A percentile compares a stretch with the other conserved stretches of the same genome.
Evolutionary conservation across 2,888 invertebrate species (phyloP).

Genomic region (Mesorhabditis spiculigera): DNA sequence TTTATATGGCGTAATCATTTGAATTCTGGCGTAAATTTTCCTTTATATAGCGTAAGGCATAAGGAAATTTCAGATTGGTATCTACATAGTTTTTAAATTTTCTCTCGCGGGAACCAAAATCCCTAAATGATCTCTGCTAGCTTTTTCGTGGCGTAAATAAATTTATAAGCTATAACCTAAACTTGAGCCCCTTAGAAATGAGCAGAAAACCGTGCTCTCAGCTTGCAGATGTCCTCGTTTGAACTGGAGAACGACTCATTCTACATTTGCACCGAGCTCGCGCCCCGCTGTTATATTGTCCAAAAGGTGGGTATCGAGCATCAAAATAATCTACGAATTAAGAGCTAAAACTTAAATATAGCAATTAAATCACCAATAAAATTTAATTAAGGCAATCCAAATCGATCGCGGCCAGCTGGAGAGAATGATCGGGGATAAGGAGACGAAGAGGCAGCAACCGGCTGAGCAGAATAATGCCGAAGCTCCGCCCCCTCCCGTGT

Average conservation of each 20-base stretch:
- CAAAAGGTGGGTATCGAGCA: conserved; percentile 65
- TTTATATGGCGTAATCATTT: no score
- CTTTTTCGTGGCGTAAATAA: no score
- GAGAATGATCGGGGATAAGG: conserved; percentile 30
- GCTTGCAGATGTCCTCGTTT: conserved; percentile 26
- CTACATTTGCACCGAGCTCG: conserved; percentile 69
- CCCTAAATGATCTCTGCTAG: no score
- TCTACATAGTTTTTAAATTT: no score
- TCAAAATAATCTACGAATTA: background rate
- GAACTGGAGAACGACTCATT: conserved; percentile 45
- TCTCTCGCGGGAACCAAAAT: no score
- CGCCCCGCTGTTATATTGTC: conserved; percentile 69
- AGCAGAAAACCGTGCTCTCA: background rate
- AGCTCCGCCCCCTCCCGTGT: conserved; percentile 18
- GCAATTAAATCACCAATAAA: conserved; percentile 6
- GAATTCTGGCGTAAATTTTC: no score
- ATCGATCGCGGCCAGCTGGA: conserved; percentile 38
- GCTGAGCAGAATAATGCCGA: conserved; percentile 8
- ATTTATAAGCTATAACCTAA: no score
- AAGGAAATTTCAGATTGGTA: no score
- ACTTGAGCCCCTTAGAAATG: background rate
- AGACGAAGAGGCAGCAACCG: conserved; percentile 18
- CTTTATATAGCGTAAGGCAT: no score
- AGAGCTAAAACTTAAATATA: background rate
- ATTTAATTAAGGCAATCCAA: conserved; percentile 34